A percentile compares a stretch with the other conserved stretches of the same genome.
Conservation (phyloP, 2,113 vertebrate genomes). For the Erythrocebus patas region DNA sequence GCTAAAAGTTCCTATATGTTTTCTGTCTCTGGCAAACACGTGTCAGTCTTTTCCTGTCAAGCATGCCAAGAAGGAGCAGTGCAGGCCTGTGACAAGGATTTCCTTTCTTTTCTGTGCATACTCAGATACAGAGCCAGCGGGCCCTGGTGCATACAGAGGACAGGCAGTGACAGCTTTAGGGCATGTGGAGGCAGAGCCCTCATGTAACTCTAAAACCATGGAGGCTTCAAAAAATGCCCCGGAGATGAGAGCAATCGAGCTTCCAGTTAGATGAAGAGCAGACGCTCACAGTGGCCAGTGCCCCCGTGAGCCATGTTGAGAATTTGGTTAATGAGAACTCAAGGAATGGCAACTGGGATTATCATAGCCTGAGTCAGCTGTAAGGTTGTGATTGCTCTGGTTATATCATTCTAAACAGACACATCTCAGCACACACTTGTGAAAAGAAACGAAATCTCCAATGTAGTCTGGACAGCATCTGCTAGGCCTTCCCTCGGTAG, state of each 20-base stretch:
- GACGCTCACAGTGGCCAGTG: rapidly evolving
- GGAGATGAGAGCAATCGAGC: not conserved
- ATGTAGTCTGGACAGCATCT: not conserved
- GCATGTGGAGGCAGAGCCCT: too few relatives aligned
- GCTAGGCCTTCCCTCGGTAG: not conserved
- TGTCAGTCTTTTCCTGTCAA: not conserved
- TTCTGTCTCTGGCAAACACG: not conserved
- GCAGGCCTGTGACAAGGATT: not conserved
- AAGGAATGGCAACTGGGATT: not conserved
- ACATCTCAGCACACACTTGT: not conserved
- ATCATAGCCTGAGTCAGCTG: not conserved
- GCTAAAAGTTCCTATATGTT: not conserved
- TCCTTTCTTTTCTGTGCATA: not conserved
- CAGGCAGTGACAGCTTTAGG: not conserved
- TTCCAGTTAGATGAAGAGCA: not conserved
- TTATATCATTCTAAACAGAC: too few relatives aligned
- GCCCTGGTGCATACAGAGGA: not conserved
- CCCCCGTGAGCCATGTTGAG: not conserved
- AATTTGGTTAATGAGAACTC: not conserved
- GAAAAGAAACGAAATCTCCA: not conserved
- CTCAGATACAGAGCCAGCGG: not conserved
- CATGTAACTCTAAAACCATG: not conserved
- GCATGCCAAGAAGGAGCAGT: not conserved
- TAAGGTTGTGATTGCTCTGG: not conserved
- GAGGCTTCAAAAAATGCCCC: not conserved